These are phyloP conservation scores for Tetanocera ferruginea DNA, from an alignment of 2,888 invertebrate genomes.

Conservation along the genomic window DNA sequence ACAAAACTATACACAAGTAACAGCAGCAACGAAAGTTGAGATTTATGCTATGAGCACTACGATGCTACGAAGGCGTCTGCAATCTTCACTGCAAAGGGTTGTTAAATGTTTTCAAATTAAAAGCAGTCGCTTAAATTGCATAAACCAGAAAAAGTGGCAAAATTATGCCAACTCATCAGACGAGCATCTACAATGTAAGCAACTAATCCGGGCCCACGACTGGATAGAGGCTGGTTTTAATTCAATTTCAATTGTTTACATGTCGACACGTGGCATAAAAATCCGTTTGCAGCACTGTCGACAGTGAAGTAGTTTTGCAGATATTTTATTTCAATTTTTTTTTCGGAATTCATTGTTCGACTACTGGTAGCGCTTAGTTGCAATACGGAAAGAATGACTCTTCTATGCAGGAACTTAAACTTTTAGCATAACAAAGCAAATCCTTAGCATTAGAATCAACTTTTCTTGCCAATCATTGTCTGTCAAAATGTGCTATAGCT, in stretches of 20 bases:
- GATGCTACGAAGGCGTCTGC: neutral
- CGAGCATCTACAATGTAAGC: neutral
- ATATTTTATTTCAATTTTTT: neutral
- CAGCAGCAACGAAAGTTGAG: neutral
- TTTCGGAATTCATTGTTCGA: neutral
- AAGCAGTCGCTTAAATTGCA: neutral
- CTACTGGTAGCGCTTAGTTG: neutral
- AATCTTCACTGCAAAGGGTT: conserved; percentile 10
- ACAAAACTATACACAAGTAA: neutral
- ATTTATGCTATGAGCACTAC: neutral
- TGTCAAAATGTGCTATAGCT: conserved; percentile 25
- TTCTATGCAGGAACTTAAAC: neutral
- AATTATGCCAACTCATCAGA: conserved; percentile 35
- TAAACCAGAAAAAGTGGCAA: neutral
- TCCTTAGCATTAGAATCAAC: conserved; percentile 31
- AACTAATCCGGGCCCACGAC: conserved; percentile 23
- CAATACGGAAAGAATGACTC: neutral
- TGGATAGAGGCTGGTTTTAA: conserved; percentile 10
- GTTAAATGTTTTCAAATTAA: conserved; percentile 25
- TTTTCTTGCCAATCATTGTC: conserved; percentile 39
- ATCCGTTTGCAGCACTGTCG: neutral
- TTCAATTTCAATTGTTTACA: conserved; percentile 36
- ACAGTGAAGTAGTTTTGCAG: neutral
- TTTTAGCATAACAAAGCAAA: conserved; percentile 31
- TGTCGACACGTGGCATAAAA: conserved; percentile 24